Base-by-base conservation (phyloP, 1,140 invertebrate genomes). In the Procambarus virginalis region DNA sequence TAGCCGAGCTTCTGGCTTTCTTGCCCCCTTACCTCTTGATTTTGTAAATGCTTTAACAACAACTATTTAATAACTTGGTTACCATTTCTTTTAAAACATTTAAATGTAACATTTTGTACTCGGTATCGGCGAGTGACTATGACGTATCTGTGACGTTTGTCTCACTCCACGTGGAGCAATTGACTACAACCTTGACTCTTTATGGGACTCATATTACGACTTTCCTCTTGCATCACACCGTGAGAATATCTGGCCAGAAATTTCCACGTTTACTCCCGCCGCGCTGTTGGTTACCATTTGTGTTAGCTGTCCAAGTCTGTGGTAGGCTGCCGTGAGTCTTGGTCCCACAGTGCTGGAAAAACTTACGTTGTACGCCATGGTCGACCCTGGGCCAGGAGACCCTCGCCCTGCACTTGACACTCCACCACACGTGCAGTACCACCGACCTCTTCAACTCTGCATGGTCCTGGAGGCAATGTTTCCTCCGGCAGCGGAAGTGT, bases 181-280 rank as follows among this genome's bases (percentile, higher is more conserved):
- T 20, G 68, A 78, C 75, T 6, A 76, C 75, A 86, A 46, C 73
- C 84, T 86, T 78, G 84, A 17, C 73, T 60, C 49, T 60, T 46
- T 60, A 14, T 77, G 46, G 84, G 34, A 34, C 20, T 12, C 34
- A 45, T 10, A 14, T 60, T 55, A 49, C 73, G 75, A 2, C 51
- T 60, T 86, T 78, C n/a, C 73, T 86, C 75, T 86, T 86, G 78
- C 75, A 78, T 86, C 84, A 86, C 75, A 48, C 14, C 84, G 84
- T 86, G 84, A 75, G 84, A 86, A 64, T n/a, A 34, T 77, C 75
- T 77, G 73, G n/a, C 49, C 12, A 58, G 46, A 86, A 58, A 48
- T 77, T 86, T 78, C 84, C 84, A 77, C 75, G 84, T 49, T 58
- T n/a, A 49, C 51, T 77, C 20, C 51, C 1, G 46, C 46, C 45